Percentiles rank a stretch among this genome's conserved stretches.
These are phyloP conservation scores for Argyrosomus japonicus DNA, from an alignment of 2,113 vertebrate genomes.

Conservation along the genomic window DNA sequence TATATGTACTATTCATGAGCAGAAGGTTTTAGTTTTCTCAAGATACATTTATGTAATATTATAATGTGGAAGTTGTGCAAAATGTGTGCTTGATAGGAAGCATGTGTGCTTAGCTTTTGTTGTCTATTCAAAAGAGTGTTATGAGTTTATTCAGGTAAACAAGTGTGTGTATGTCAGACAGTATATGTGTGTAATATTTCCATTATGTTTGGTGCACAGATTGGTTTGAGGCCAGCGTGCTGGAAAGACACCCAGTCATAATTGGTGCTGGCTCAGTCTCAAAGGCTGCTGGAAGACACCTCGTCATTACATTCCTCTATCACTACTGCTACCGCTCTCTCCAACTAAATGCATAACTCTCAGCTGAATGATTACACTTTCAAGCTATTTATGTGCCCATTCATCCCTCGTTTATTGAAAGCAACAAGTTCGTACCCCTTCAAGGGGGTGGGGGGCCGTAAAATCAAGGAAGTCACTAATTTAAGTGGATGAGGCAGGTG, in stretches of 20 bases:
- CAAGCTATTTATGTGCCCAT: conserved; percentile 43
- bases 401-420: conserved; percentile 55
- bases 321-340: conserved; percentile 23
- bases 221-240: conserved; percentile 19
- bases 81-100: neutral
- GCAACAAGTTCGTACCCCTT: conserved; percentile 51
- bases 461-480: conserved; percentile 59
- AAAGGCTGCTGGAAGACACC: conserved; percentile 38
- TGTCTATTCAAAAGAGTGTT: neutral
- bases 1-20: conserved; percentile 55
- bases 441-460: conserved; percentile 3
- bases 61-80: conserved; percentile 20
- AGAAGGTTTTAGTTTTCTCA: conserved; percentile 34
- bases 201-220: conserved; percentile 20
- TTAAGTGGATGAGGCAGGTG: conserved; percentile 42
- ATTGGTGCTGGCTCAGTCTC: conserved; percentile 27
- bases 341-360: conserved; percentile 49
- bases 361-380: conserved; percentile 47
- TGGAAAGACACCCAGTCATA: conserved; percentile 46
- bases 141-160: neutral
- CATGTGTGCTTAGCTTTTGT: neutral
- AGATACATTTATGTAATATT: conserved; percentile 45
- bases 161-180: neutral
- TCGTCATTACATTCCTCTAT: conserved; percentile 38
- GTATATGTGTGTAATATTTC: neutral